These are phyloP conservation scores for Mallotus villosus DNA, from an alignment of 2,797 vertebrate species.

Conservation along the genomic window DNA sequence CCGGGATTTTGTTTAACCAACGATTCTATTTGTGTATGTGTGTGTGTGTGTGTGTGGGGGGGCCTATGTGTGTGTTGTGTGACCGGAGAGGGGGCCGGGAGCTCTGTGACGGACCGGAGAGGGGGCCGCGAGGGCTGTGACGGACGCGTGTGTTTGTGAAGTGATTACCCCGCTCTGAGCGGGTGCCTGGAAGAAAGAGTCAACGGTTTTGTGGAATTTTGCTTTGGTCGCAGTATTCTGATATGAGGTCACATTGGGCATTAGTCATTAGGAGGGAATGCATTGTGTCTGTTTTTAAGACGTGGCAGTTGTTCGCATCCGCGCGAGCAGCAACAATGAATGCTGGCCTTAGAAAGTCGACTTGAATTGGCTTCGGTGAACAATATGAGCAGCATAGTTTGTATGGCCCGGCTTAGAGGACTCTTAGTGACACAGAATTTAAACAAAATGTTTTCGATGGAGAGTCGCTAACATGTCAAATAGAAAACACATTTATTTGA, in stretches of 20 bases:
- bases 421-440: slow-evolving; percentile 61
- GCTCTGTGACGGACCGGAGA: too few relatives aligned
- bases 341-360: slow-evolving; percentile 77
- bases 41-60: slow-evolving; percentile 14
- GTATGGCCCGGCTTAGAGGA: slow-evolving; percentile 70
- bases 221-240: slow-evolving; percentile 75
- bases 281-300: slow-evolving; percentile 83
- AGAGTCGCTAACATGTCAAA: slow-evolving; percentile 33
- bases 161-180: slow-evolving; percentile 50
- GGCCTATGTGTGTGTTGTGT: slow-evolving; percentile 10
- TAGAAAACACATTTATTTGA: not conserved
- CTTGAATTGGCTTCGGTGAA: slow-evolving; percentile 76
- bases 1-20: not conserved
- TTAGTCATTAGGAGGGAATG: slow-evolving; percentile 80
- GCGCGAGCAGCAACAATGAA: slow-evolving; percentile 69
- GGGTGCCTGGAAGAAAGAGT: slow-evolving; percentile 74
- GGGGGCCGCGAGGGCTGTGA: too few relatives aligned
- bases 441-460: slow-evolving; percentile 42
- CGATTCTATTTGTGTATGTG: slow-evolving; percentile 6
- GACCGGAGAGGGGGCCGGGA: too few relatives aligned
- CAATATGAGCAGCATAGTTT: slow-evolving; percentile 74
- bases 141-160: slow-evolving; percentile 13
- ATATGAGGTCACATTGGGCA: slow-evolving; percentile 78
- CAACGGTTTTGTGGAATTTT: slow-evolving; percentile 76
- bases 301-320: slow-evolving; percentile 73